phyloP scores from a whole-genome alignment of 2,797 vertebrate species.

The Rhadinocentrus ornatus region DNA sequence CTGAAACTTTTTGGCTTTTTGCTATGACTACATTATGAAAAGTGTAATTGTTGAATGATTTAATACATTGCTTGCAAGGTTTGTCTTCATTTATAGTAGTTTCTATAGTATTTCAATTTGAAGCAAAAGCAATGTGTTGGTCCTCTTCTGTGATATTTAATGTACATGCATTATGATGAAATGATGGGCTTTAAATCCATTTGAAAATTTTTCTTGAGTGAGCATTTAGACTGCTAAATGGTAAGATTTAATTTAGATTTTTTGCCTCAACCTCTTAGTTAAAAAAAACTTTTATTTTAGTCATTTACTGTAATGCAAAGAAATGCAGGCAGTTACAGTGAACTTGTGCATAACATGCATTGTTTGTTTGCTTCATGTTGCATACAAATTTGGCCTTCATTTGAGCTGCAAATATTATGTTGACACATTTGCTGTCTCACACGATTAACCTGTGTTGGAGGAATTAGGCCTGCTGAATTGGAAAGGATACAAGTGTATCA shows the following conservation, averaged over 20 bases:
- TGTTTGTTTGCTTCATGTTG: constrained; percentile 11
- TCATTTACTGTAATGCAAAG: no score
- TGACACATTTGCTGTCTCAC: constrained; percentile 48
- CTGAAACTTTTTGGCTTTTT: not conserved
- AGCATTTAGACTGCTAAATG: not conserved
- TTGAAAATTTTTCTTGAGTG: no score
- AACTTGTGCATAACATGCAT: no score
- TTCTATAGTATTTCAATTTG: not conserved
- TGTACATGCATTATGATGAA: not conserved
- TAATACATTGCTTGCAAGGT: not conserved
- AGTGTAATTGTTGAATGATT: no score
- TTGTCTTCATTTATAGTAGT: not conserved
- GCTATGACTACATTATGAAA: no score
- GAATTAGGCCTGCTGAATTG: constrained; percentile 35
- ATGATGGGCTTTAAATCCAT: not conserved
- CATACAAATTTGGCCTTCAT: constrained; percentile 39
- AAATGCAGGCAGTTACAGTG: no score
- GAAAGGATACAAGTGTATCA: constrained; percentile 26
- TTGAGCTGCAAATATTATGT: constrained; percentile 32
- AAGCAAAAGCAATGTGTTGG: not conserved
- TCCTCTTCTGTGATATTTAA: not conserved
- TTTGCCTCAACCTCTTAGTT: not conserved
- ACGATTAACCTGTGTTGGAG: constrained; percentile 31
- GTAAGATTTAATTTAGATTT: not conserved
- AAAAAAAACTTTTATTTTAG: not conserved